Evolutionary conservation across 2,113 vertebrate species (phyloP).

Genomic region (Nothobranchius furzeri): DNA sequence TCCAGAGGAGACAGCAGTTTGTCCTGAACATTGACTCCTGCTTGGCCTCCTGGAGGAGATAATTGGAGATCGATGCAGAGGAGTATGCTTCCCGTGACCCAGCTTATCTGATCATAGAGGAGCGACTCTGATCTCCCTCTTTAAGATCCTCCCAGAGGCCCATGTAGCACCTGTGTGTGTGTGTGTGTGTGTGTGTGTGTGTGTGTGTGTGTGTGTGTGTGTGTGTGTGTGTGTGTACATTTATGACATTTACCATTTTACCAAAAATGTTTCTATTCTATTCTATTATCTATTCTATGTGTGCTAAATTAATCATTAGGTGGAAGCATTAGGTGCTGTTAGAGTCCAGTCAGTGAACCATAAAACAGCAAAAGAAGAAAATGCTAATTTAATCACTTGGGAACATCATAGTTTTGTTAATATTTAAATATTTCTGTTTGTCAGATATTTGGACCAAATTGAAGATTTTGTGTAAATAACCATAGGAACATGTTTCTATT

Average conservation of each 20-base stretch:
- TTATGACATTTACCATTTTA: not conserved
- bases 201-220: slow-evolving; percentile 14
- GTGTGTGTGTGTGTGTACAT: slow-evolving; percentile 1
- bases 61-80: slow-evolving; percentile 50
- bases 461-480: no score
- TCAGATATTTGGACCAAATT: not conserved
- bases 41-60: slow-evolving; percentile 49
- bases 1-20: slow-evolving; percentile 15
- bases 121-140: slow-evolving; percentile 47
- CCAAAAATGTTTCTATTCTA: no score
- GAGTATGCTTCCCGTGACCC: slow-evolving; percentile 46
- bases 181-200: slow-evolving; percentile 1
- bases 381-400: not conserved
- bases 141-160: slow-evolving; percentile 29
- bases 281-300: not conserved
- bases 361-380: not conserved
- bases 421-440: not conserved
- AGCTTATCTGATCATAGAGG: slow-evolving; percentile 30
- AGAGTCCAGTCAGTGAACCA: not conserved
- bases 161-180: slow-evolving; percentile 7
- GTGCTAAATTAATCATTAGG: not conserved
- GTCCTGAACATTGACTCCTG: slow-evolving; percentile 36
- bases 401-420: not conserved
- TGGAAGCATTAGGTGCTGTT: not conserved
- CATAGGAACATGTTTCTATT: no score